These are phyloP conservation scores for Anableps anableps DNA, from an alignment of 2,797 vertebrate genomes.

Conservation along the genomic window DNA sequence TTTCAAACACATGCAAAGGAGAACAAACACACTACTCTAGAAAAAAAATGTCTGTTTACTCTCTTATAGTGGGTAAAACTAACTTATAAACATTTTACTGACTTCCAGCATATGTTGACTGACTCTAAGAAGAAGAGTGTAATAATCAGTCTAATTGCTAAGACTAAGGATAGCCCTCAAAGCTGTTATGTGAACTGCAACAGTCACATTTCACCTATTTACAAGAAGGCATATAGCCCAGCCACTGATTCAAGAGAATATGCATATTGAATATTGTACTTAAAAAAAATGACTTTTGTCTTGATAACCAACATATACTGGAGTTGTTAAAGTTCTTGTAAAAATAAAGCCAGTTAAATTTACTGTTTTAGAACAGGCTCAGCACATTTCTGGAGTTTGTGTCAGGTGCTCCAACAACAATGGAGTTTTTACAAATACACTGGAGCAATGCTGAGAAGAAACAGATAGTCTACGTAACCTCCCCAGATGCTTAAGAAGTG, in stretches of 20 bases:
- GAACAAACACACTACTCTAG: not conserved
- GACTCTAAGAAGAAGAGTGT: not conserved
- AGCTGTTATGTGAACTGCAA: not conserved
- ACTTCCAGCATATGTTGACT: not conserved
- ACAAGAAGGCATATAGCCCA: not conserved
- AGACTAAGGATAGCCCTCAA: not conserved
- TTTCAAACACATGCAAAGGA: not conserved
- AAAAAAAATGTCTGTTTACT: not conserved
- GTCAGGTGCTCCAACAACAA: constrained; percentile 23
- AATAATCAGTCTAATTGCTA: not conserved
- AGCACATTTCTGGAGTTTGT: constrained; percentile 28
- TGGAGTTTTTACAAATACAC: constrained; percentile 31
- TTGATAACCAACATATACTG: not conserved
- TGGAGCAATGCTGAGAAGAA: constrained; percentile 13
- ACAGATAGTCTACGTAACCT: constrained; percentile 16
- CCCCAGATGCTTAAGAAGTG: constrained; percentile 21
- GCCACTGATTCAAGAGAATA: not conserved
- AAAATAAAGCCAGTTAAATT: constrained; percentile 10
- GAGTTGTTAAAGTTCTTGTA: constrained; percentile 17
- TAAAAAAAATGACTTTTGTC: not conserved
- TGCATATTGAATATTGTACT: not conserved
- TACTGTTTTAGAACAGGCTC: constrained; percentile 24
- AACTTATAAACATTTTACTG: not conserved
- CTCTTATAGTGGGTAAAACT: not conserved
- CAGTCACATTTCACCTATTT: not conserved